phyloP scores from a whole-genome alignment of 2,888 invertebrate genomes.

The Caenorhabditis becei region DNA sequence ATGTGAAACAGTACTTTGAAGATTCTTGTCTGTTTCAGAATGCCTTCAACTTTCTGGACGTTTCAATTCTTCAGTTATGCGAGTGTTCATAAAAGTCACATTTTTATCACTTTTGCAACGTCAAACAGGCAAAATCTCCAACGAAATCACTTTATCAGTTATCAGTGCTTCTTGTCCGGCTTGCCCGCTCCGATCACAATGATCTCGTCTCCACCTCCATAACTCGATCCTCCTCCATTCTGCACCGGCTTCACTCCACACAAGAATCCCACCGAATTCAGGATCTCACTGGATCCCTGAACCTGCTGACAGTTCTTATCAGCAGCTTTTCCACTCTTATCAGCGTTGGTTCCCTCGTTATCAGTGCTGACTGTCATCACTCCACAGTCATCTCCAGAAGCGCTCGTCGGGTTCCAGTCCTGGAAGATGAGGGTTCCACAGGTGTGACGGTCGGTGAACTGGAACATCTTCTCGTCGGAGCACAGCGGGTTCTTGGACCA shows the following conservation, averaged over 20 bases:
- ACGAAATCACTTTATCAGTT: not conserved
- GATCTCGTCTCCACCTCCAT: conserved; percentile 16
- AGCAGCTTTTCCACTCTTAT: conserved; percentile 29
- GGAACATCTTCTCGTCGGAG: conserved; percentile 30
- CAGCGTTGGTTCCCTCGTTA: conserved; percentile 1
- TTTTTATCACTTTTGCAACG: conserved; percentile 1
- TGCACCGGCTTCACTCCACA: conserved; percentile 38
- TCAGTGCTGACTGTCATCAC: conserved; percentile 28
- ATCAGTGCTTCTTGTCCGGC: conserved; percentile 32
- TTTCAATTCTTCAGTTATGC: no score
- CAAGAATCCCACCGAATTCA: conserved; percentile 23
- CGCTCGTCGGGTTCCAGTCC: conserved; percentile 36
- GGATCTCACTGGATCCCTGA: conserved; percentile 5
- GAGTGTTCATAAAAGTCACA: not conserved
- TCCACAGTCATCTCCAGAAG: conserved; percentile 34
- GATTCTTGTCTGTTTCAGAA: no score
- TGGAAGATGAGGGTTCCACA: conserved; percentile 36
- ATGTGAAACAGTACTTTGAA: no score
- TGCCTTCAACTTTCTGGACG: no score
- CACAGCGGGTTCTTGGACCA: conserved; percentile 14
- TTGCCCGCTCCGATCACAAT: conserved; percentile 39
- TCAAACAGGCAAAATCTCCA: not conserved
- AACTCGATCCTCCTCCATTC: conserved; percentile 5
- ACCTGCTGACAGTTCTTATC: conserved; percentile 26
- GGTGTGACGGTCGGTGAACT: conserved; percentile 51